A percentile compares a stretch with the other conserved stretches of the same genome.
Conservation (phyloP, 1,140 invertebrate genomes). For the Thaumetopoea pityocampa region DNA sequence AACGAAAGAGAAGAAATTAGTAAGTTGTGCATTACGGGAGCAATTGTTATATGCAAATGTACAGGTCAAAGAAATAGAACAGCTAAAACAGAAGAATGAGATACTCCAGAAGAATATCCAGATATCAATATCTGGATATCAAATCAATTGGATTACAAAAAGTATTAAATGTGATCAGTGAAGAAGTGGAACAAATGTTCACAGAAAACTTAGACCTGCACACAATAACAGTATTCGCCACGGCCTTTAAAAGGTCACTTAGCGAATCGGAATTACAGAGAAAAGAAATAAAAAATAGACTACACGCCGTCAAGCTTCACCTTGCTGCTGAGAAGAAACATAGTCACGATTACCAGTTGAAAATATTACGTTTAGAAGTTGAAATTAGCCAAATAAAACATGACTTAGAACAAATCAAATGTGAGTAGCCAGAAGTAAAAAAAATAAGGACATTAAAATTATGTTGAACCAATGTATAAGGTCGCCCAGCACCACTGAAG, state of each 20-base stretch:
- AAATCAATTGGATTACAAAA: slow-evolving; percentile 68
- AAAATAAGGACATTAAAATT: no score
- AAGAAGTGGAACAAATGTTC: slow-evolving; percentile 76
- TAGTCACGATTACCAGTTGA: slow-evolving; percentile 26
- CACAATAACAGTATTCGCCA: slow-evolving; percentile 56
- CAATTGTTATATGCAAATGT: slow-evolving; percentile 72
- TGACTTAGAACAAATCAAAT: no score
- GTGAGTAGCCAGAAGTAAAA: no score
- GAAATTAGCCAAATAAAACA: no score
- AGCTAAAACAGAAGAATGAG: slow-evolving; percentile 73
- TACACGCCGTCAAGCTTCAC: slow-evolving; percentile 34
- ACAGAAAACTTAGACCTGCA: slow-evolving; percentile 46
- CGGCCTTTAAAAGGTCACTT: slow-evolving; percentile 58
- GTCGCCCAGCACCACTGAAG: no score
- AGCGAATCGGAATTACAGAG: slow-evolving; percentile 54
- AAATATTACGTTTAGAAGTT: no score
- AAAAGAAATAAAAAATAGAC: slow-evolving; percentile 33
- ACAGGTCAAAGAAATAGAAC: slow-evolving; percentile 70
- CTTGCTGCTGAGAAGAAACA: slow-evolving; percentile 29
- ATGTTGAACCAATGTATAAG: no score
- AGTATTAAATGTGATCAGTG: slow-evolving; percentile 67
- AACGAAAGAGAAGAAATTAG: slow-evolving; percentile 68
- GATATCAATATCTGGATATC: slow-evolving; percentile 61
- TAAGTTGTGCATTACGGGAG: slow-evolving; percentile 70
- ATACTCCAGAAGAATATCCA: slow-evolving; percentile 75